Conservation (phyloP, 2,888 invertebrate species). For the Oxyscelio sp. region DNA sequence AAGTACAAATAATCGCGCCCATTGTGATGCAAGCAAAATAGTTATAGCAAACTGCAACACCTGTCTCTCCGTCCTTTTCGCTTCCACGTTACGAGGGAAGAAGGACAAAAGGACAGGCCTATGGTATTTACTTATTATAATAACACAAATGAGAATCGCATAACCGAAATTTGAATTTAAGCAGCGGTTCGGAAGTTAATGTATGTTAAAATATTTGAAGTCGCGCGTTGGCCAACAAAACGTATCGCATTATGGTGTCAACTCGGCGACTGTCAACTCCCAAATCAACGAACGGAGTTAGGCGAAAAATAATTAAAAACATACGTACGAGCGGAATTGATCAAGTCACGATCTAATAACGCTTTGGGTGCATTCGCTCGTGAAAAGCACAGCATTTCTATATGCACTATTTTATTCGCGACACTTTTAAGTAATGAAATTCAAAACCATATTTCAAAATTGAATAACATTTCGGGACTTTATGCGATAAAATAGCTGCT, state of each 20-base stretch:
- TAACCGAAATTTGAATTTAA: conserved; percentile 33
- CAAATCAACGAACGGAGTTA: background rate
- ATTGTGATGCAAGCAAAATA: conserved; percentile 31
- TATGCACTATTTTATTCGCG: background rate
- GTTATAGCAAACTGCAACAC: too few relatives aligned
- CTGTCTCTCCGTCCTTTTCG: too few relatives aligned
- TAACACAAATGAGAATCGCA: conserved; percentile 29
- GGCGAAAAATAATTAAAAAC: conserved; percentile 9
- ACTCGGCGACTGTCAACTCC: too few relatives aligned
- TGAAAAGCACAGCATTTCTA: background rate
- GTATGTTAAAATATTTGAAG: background rate
- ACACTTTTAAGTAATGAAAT: background rate
- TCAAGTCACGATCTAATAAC: background rate
- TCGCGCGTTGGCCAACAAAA: background rate
- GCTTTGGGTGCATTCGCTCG: background rate
- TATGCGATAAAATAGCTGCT: too few relatives aligned
- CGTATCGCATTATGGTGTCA: too few relatives aligned
- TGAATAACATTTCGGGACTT: background rate
- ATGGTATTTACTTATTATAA: too few relatives aligned
- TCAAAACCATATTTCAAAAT: background rate
- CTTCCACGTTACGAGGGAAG: too few relatives aligned
- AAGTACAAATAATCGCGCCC: conserved; percentile 25
- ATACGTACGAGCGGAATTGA: background rate
- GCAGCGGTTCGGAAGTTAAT: conserved; percentile 15
- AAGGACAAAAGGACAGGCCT: too few relatives aligned